phyloP scores from a whole-genome alignment of 2,113 vertebrate species.

The Synchiropus splendidus region DNA sequence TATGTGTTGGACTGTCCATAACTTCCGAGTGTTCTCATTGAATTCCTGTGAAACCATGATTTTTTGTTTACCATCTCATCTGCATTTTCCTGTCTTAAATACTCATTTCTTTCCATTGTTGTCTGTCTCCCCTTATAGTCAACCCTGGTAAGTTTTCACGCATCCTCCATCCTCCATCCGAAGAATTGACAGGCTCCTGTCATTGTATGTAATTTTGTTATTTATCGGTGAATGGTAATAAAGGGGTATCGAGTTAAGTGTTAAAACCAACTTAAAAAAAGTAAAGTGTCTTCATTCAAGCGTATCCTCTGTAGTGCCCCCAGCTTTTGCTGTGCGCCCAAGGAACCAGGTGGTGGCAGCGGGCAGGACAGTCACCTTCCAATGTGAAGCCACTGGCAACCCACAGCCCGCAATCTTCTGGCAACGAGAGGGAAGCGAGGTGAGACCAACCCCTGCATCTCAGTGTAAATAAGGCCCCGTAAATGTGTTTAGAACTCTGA shows the following conservation, averaged over 20 bases:
- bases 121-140: slow-evolving; percentile 77
- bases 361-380: slow-evolving; percentile 85
- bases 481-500: slow-evolving; percentile 13
- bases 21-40: no score
- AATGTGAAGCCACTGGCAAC: slow-evolving; percentile 87
- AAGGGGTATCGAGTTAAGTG: slow-evolving; percentile 11
- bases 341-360: slow-evolving; percentile 84
- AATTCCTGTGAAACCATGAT: no score
- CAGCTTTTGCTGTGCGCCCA: slow-evolving; percentile 83
- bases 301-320: slow-evolving; percentile 74
- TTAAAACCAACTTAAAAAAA: no score
- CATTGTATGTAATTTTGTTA: neutral
- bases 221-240: slow-evolving; percentile 1
- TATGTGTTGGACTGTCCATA: no score
- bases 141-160: slow-evolving; percentile 94
- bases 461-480: slow-evolving; percentile 5
- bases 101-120: slow-evolving; percentile 47
- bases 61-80: slow-evolving; percentile 9
- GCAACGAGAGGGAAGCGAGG: slow-evolving; percentile 90
- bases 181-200: no score
- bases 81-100: slow-evolving; percentile 8
- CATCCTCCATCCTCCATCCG: slow-evolving; percentile 70
- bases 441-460: slow-evolving; percentile 49
- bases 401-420: slow-evolving; percentile 95
- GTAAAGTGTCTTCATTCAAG: no score